Base-by-base conservation (phyloP, 2,113 vertebrate genomes). In the Clupea harengus region DNA sequence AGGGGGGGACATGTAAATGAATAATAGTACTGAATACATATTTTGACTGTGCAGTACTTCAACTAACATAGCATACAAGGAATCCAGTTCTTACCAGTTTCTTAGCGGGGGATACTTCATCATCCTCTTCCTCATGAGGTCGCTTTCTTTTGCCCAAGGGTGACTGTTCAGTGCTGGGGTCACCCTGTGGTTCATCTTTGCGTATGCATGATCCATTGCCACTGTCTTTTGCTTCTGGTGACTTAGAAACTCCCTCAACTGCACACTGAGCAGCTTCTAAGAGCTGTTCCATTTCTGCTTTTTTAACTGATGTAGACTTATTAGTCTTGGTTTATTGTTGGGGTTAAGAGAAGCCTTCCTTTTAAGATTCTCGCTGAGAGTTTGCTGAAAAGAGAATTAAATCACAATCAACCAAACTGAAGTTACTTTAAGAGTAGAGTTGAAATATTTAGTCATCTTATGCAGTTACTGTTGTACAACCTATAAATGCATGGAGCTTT, bases 71-170 rank as follows among this genome's bases (percentile, higher is more conserved):
- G 18, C 60, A 7, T 25, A n/a, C 20, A n/a, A 67, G 64, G n/a
- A 67, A 67, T 67, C 64, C n/a, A 25, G 6, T 28, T 20, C 88
- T 86, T 88, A 94, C 94, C 91, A n/a, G 86, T 52, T 91, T 93
- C 75, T 92, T 94, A 18, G 25, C 44, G 8, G 88, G 83, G 4
- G 88, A 85, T 0, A 17, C 11, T 4, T 89, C 80, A 1, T 92
- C 87, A 0, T 89, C 88, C 0, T 88, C 81, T 2, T 91, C 89
- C 4, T 89, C 85, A 0, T 89, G 90, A 1, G 54, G 88, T 25
- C 15, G 90, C 82, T 78, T 78, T 13, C 72, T 20, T 78, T 78
- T 78, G 72, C 72, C 72, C 28, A 78, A 13, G 11, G 72, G 72
- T 32, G 72, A 78, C 90, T 93, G 83, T 93, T 94, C 72, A n/a